These are phyloP conservation scores for Dexiosoma caninum DNA, from an alignment of 2,888 invertebrate species.

Conservation along the genomic window DNA sequence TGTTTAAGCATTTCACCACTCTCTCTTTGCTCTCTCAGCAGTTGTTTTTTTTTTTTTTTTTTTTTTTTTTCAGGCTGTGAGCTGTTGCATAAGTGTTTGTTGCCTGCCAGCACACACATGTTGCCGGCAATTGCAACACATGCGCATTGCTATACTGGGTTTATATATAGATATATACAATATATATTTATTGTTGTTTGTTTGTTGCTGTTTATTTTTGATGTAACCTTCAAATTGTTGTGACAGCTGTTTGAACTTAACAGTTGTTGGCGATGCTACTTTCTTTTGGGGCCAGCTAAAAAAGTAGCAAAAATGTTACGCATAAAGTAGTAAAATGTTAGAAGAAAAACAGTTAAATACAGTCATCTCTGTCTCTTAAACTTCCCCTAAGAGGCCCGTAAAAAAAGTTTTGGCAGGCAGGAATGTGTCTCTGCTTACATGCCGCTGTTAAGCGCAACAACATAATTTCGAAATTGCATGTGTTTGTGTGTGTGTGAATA, in stretches of 20 bases:
- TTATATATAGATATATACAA: neutral
- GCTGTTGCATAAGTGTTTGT: neutral
- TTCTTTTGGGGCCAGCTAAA: neutral
- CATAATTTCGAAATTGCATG: no score
- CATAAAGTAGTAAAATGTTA: conserved; percentile 37
- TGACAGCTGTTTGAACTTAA: conserved; percentile 57
- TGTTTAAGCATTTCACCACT: conserved; percentile 16
- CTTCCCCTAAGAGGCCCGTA: neutral
- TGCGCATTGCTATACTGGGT: conserved; percentile 20
- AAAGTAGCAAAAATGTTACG: conserved; percentile 27
- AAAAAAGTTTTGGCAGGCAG: conserved; percentile 3
- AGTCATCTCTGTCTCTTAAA: conserved; percentile 26
- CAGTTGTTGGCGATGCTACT: conserved; percentile 24
- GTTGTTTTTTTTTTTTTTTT: no score
- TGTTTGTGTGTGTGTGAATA: neutral
- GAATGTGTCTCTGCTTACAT: neutral
- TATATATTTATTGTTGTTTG: conserved; percentile 1
- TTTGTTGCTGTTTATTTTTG: conserved; percentile 25
- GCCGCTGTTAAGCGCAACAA: conserved; percentile 14
- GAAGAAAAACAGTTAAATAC: neutral
- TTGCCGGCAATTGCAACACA: conserved; percentile 40
- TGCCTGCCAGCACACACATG: conserved; percentile 52
- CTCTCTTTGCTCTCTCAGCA: neutral
- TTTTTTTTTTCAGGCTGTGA: neutral
- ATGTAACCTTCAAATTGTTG: conserved; percentile 61